Evolutionary conservation across 2,797 vertebrate species (phyloP), one percentile per base, ranked within the genome.

Genomic region (Enteromius fasciolatus): DNA sequence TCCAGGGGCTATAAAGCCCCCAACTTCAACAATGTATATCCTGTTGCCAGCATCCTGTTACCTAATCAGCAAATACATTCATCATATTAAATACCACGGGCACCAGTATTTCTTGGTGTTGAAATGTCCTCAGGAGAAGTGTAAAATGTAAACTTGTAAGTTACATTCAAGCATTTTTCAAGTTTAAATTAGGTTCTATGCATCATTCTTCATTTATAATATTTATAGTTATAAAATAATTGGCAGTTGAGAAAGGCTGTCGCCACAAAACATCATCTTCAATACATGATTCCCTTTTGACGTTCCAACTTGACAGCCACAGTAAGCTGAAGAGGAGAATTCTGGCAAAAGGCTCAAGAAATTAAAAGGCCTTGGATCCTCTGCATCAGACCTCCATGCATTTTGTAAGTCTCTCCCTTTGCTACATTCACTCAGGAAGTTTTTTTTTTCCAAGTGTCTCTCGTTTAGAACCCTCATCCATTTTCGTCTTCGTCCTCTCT

Each of bases 131-230:
- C 85, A 90, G 89, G 85, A 86, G 88, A 85, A 85, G 86, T 86
- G 83, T 92, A 78, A 87, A 84, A 85, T 87, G 86, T 87, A 89
- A 94, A 95, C 86, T 86, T 92, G 92, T 93, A 89, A 86, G 82
- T 91, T 94, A 94, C 94, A 95, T 95, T 95, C 94, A 92, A 92
- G 91, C 89, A 90, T 90, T 54, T 73, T 92, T 93, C 90, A 93
- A 93, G 90, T 92, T 93, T 92, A 75, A 87, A 84, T 84, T 76
- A 23, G 8, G 52, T 66, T 79, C 41, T 59, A 73, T 54, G 70
- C 67, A 84, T 84, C 79, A 72, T 80, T 80, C 76, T 75, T 77
- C 68, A 64, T 86, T 87, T 69, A 52, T 76, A 69, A 39, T 57
- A 63, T 87, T 63, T 83, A 83, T 85, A 78, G n/a, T 39, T 84